Evolutionary conservation across 2,113 vertebrate genomes (phyloP).

Genomic region (Scalopus aquaticus): DNA sequence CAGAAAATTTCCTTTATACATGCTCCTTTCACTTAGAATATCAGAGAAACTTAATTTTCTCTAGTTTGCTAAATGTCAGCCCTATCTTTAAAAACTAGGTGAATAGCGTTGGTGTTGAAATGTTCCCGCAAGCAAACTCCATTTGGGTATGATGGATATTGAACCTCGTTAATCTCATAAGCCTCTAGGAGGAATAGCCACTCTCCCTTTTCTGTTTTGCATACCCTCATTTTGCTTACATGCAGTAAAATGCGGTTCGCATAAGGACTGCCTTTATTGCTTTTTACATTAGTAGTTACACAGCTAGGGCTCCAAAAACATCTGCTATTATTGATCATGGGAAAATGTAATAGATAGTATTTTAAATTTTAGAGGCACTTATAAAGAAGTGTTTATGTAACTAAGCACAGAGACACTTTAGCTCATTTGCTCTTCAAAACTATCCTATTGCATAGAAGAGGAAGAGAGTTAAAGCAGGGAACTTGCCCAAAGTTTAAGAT

Average conservation of each 20-base stretch:
- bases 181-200: not conserved
- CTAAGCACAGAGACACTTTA: not conserved
- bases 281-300: not conserved
- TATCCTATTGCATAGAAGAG: not conserved
- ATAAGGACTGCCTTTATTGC: not conserved
- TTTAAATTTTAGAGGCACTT: constrained; percentile 10
- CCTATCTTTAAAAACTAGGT: constrained; percentile 17
- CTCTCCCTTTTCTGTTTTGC: not conserved
- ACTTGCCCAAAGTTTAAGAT: not conserved
- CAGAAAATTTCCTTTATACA: not conserved
- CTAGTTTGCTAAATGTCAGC: not conserved
- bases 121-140: not conserved
- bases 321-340: not conserved
- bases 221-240: not conserved
- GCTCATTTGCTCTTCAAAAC: not conserved
- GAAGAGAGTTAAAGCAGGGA: not conserved
- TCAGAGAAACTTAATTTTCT: not conserved
- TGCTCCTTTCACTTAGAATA: not conserved
- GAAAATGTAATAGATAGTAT: not conserved
- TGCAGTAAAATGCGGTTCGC: not conserved
- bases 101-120: not conserved
- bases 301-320: not conserved
- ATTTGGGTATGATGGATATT: not conserved
- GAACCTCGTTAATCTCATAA: not conserved
- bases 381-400: not conserved